Conservation (phyloP, 2,797 vertebrate genomes). For the Setipinna tenuifilis region DNA sequence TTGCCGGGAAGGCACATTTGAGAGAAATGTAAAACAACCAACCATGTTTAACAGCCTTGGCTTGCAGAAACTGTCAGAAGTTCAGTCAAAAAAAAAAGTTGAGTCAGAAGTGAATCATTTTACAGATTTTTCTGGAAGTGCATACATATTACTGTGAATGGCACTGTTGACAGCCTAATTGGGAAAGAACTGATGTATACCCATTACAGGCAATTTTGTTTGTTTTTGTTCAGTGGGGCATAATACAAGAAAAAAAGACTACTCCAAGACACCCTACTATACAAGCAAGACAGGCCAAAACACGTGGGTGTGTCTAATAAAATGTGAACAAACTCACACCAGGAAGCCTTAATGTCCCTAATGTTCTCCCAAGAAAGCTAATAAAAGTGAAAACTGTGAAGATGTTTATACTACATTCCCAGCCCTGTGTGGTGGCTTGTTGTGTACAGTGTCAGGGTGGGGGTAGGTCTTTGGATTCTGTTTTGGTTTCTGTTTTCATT, state of each 20-base stretch:
- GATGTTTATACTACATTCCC: neutral
- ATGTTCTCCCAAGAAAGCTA: neutral
- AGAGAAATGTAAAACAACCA: neutral
- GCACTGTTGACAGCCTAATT: neutral
- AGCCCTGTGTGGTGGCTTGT: too few species aligned
- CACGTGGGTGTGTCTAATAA: neutral
- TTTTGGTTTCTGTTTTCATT: neutral
- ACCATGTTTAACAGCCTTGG: neutral
- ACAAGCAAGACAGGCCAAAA: neutral
- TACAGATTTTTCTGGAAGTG: neutral
- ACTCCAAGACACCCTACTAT: neutral
- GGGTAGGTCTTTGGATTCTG: neutral
- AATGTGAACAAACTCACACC: neutral
- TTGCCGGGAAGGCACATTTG: neutral
- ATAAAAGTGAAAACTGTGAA: neutral
- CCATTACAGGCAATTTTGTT: neutral
- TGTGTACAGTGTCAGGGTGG: too few species aligned
- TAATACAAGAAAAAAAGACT: neutral
- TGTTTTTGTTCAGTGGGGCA: neutral
- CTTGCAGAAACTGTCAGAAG: too few species aligned
- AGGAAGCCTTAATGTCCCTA: neutral
- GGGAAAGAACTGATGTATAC: neutral
- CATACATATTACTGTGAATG: neutral
- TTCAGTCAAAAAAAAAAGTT: neutral
- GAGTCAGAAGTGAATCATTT: neutral